A percentile compares a stretch with the other conserved stretches of the same genome.
phyloP scores from a whole-genome alignment of 2,888 invertebrate species.

The Tenodera sinensis region DNA sequence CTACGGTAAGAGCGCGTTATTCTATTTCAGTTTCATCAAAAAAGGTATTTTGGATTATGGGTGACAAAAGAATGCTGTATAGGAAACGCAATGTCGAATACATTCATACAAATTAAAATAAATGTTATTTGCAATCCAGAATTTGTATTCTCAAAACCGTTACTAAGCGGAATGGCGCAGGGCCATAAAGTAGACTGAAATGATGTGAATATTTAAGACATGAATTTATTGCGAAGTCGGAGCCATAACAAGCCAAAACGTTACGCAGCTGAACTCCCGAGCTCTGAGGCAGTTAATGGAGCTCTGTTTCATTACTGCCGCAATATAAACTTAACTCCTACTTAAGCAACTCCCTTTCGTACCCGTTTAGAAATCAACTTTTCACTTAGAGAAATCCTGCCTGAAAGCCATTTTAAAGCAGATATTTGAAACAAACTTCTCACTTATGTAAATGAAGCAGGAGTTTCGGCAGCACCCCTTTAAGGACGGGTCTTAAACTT shows the following conservation, averaged over 20 bases:
- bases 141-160: no score
- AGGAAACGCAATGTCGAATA: no score
- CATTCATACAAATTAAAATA: no score
- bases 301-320: neutral
- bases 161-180: no score
- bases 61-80: no score
- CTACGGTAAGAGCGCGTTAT: no score
- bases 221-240: no score
- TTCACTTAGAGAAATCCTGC: neutral
- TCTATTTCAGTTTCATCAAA: no score
- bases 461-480: neutral
- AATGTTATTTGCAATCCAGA: no score
- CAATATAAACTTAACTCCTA: neutral
- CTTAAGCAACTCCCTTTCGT: neutral
- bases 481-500: neutral
- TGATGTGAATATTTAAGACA: no score
- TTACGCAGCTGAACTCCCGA: neutral
- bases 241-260: neutral
- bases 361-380: neutral
- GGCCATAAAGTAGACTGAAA: no score
- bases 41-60: no score
- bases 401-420: neutral
- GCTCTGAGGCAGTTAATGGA: neutral
- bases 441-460: neutral
- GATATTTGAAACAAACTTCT: neutral